Conservation (phyloP, 2,113 vertebrate species). For the Petroica traversi region DNA sequence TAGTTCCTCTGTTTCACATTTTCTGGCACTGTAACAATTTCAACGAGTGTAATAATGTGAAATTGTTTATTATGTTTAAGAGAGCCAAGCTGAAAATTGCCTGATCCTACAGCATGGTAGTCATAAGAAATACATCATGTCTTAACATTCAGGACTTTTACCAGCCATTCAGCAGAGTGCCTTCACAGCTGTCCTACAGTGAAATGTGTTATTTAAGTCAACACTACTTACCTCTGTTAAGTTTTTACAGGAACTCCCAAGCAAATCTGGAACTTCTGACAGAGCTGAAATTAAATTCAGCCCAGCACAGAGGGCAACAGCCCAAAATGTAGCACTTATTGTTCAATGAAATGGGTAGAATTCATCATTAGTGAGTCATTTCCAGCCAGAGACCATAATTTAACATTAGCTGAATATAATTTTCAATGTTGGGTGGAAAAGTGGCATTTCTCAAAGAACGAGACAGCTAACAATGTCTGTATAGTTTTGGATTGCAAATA, state of each 20-base stretch:
- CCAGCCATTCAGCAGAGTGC: neutral
- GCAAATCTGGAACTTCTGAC: neutral
- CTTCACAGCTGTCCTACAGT: neutral
- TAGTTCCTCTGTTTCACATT: neutral
- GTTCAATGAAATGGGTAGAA: neutral
- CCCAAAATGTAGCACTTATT: neutral
- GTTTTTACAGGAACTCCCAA: neutral
- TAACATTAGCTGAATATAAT: neutral
- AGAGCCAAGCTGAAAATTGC: neutral
- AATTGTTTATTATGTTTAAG: neutral
- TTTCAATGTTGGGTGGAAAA: neutral
- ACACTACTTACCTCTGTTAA: neutral
- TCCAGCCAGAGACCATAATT: neutral
- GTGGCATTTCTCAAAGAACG: neutral
- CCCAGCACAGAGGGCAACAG: neutral
- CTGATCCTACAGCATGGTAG: neutral
- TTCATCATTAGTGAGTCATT: neutral
- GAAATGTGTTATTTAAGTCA: neutral
- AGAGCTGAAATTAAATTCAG: neutral
- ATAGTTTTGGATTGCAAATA: neutral
- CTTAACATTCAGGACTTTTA: neutral
- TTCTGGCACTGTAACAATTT: neutral
- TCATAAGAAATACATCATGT: neutral
- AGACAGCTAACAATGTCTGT: neutral
- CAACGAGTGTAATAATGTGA: neutral